Evolutionary conservation across 2,113 vertebrate genomes (phyloP), one percentile per base, ranked within the genome.

Genomic region (Semnornis frantzii): DNA sequence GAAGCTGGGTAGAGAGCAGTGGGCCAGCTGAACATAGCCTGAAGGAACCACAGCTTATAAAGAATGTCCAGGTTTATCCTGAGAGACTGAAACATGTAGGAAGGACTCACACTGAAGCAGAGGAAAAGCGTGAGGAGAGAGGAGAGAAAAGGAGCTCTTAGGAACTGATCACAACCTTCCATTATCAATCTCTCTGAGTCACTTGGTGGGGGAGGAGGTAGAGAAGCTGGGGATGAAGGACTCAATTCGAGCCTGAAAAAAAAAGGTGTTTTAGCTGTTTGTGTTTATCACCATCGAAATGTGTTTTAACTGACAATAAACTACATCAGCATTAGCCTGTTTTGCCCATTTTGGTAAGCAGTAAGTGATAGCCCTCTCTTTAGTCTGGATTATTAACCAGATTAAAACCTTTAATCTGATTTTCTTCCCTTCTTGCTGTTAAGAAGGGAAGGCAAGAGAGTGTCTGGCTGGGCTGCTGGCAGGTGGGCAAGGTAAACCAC

Each of bases 141-240:
- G 48, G 48, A 50, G 23, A 52, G 50, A 52, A 50, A 50, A 52
- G 11, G 21, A 24, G 48, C 50, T 52, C 18, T 52, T 52, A 24
- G 6, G 11, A 10, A 52, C 42, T 75, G 42, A n/a, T 15, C 10
- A n/a, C 42, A 58, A 27, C 5, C 3, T 15, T 12, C 5, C 10
- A 11, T 59, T 50, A 31, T 7, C 60, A 12, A 27, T 68, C 14
- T 28, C 15, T 14, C 27, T 55, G 14, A 23, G 21, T n/a, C 1
- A 1, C 21, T n/a, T 23, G 5, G 7, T 8, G 1, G 2, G 4
- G 25, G 6, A 66, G 21, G 28, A 88, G 16, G 9, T 31, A 27
- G 10, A 52, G 50, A 23, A 52, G 50, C 23, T 24, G 23, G 23
- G 50, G 50, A 52, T 52, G 50, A 52, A 52, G 20, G 16, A 60